Evolutionary conservation across 2,797 vertebrate species (phyloP).

Genomic region (Holocentrus rufus): DNA sequence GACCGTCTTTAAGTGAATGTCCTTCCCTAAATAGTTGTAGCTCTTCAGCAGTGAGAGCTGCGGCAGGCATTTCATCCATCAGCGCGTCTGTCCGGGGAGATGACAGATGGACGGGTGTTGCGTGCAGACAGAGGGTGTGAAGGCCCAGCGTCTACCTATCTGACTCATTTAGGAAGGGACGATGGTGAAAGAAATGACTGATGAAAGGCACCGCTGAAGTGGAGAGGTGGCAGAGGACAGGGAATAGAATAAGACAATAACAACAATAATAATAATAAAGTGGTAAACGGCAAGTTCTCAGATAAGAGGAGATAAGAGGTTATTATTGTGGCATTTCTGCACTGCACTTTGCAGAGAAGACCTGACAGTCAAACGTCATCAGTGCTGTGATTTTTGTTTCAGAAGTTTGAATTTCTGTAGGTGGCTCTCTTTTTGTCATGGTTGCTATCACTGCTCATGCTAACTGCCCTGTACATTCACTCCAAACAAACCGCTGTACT

Average conservation of each 20-base stretch:
- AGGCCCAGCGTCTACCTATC: slow-evolving; percentile 44
- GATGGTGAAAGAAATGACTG: slow-evolving; percentile 52
- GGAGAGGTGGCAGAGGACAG: slow-evolving; percentile 17
- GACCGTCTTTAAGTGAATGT: slow-evolving; percentile 46
- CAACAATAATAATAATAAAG: too few species aligned
- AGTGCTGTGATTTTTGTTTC: too few species aligned
- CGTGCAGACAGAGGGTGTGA: slow-evolving; percentile 70
- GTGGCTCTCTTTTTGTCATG: too few species aligned
- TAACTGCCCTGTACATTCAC: too few species aligned
- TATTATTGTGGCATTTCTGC: too few species aligned
- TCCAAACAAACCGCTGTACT: too few species aligned
- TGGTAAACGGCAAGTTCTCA: too few species aligned
- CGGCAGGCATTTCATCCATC: slow-evolving; percentile 64
- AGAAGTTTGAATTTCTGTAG: background rate
- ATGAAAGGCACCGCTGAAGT: slow-evolving; percentile 35
- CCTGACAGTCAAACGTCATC: too few species aligned
- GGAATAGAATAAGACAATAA: too few species aligned
- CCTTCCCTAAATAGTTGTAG: slow-evolving; percentile 63
- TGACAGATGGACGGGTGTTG: slow-evolving; percentile 69
- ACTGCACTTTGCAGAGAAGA: too few species aligned
- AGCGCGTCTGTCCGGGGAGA: slow-evolving; percentile 55
- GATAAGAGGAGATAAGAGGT: too few species aligned
- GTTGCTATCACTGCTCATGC: too few species aligned
- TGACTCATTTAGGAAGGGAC: slow-evolving; percentile 61
- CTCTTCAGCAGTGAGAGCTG: slow-evolving; percentile 44